Base-by-base conservation (phyloP, 2,797 vertebrate species). In the Alcedo quadribrachys region DNA sequence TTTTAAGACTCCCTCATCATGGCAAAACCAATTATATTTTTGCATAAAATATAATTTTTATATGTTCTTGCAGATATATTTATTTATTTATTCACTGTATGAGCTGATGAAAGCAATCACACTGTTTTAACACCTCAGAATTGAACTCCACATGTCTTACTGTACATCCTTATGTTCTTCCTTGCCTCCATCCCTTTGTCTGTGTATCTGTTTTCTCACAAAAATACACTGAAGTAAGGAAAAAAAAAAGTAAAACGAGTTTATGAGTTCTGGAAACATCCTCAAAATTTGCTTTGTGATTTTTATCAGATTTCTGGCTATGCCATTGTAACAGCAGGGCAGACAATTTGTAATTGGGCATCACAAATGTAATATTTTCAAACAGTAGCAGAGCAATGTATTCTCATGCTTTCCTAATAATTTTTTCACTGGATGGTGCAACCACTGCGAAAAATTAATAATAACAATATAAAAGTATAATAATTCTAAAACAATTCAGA, bases 301-400 rank as follows among this genome's bases (percentile, higher is more conserved):
- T 82, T 82, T 90, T 75, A 35, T 78, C 30, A 45, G 15, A 37
- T 73, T 17, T 76, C 51, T 62, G 10, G 10, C n/a, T 66, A 12
- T n/a, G 9, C 53, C 33, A 71, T 37, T 68, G 35, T 73, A 68
- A 45, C 14, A 75, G 25, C 15, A 62, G 30, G n/a, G 33, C 17
- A 87, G n/a, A 5, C 5, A 27, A 32, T 55, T 85, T 83, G 84
- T 75, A n/a, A 33, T 30, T 71, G 65, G 65, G 9, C 42, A 75
- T 75, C 81, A 40, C 8, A 81, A 90, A 75, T 21, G 46, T 48
- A n/a, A 13, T 53, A 55, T 70, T 86, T 93, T 71, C 45, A 67
- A 70, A 61, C 14, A 24, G 27, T 25, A 46, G 15, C 28, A 76
- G 37, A 83, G 37, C 16, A 71, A 55, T 20, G 35, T 55, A 67